Base-by-base conservation (phyloP, 64 coral and sea anemone species). In the Montipora sp. region DNA sequence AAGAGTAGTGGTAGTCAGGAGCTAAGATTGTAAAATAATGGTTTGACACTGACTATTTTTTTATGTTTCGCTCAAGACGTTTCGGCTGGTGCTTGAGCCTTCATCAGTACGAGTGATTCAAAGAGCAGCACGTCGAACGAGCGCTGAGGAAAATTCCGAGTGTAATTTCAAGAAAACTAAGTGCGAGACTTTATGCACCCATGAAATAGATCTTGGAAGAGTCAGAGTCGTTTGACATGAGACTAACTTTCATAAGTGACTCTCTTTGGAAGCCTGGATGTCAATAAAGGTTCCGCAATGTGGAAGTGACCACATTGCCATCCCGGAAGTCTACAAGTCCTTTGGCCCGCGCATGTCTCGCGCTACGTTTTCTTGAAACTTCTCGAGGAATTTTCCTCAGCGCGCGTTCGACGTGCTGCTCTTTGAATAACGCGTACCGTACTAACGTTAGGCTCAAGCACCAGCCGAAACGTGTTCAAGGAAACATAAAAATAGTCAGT, bases 301-400 rank as follows among this genome's bases (percentile, higher is more conserved):
- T 19, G 66, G 48, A 16, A 78, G 2, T 43, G 36, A 47, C 48
- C 9, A 47, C 23, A 14, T 51, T 18, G 19, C 18, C 5, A 47
- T 51, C 77, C 77, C 77, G 6, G 18, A 78, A 43, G 36, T 78
- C 77, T 78, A 78, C 77, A 43, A 46, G 7, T 46, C 27, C 48
- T 78, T 51, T 51, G 4, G 48, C 77, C 13, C 77, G 43, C 27
- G 77, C 48, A 51, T 10, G 48, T 51, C 7, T 46, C 23, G 48
- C 48, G 48, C 77, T 47, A 78, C 43, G 77, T 70, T 70, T 70
- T 70, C 51, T 70, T 70, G 66, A 70, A 70, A 70, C 66, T 70
- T 20, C 5, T 15, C 66, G n/a, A 0, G n/a, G 14, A 70, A 70
- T 55, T 15, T 19, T 70, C 14, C 66, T 70, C 66, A 70, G 66